Percentiles rank a stretch among this genome's conserved stretches.
Evolutionary conservation across 2,113 vertebrate genomes (phyloP).

Genomic region (Pionites leucogaster): DNA sequence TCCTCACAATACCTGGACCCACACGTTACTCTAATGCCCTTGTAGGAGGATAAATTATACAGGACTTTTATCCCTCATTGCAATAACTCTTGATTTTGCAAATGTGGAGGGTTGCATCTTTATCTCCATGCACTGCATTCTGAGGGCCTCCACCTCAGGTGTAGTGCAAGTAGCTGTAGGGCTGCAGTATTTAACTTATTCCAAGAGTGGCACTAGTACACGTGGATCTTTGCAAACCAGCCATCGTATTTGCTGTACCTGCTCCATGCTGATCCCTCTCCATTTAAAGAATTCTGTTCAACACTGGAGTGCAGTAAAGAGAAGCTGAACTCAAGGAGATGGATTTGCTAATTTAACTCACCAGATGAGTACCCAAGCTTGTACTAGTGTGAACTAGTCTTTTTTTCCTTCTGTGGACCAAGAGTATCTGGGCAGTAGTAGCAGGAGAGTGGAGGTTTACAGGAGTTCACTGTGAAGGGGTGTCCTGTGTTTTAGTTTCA

Average conservation of each 20-base stretch:
- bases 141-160: not conserved
- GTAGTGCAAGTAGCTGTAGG: conserved; percentile 47
- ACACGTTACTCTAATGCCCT: conserved; percentile 36
- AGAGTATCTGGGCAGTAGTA: not conserved
- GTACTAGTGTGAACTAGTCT: not conserved
- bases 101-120: conserved; percentile 17
- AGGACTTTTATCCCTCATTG: conserved; percentile 40
- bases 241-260: not conserved
- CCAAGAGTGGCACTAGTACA: conserved; percentile 7
- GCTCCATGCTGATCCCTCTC: conserved; percentile 14
- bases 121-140: conserved; percentile 63
- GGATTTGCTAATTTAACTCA: not conserved
- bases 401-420: conserved; percentile 18
- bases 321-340: conserved; percentile 3
- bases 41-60: conserved; percentile 28
- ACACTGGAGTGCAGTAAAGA: not conserved
- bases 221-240: conserved; percentile 23
- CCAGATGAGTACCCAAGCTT: not conserved
- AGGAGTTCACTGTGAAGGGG: conserved; percentile 66
- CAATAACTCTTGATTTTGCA: conserved; percentile 48
- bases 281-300: not conserved
- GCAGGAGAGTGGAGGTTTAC: conserved; percentile 38
- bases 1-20: not conserved
- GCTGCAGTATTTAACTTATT: conserved; percentile 75
- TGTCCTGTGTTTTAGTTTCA: conserved; percentile 61